Conservation (phyloP, 2,888 invertebrate species). For the Eupithecia dodoneata region DNA sequence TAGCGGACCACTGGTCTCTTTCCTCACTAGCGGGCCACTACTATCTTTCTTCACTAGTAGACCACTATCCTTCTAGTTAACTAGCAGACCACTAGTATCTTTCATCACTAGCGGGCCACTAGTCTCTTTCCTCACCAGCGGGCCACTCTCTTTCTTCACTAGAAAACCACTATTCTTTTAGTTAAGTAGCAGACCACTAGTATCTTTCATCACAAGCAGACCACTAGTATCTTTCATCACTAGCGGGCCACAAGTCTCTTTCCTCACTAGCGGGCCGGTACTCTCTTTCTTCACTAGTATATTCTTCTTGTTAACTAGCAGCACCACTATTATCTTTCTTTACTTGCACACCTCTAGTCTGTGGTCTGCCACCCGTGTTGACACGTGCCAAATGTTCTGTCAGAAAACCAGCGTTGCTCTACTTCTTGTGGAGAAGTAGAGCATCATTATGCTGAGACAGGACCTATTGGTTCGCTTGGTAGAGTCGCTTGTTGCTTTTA, state of each 20-base stretch:
- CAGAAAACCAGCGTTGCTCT: too few relatives aligned
- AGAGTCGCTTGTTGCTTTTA: too few relatives aligned
- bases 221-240: background rate
- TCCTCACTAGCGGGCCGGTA: background rate
- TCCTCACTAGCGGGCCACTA: too few relatives aligned
- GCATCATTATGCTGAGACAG: too few relatives aligned
- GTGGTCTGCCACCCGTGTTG: too few relatives aligned
- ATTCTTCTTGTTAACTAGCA: background rate
- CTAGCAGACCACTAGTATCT: background rate
- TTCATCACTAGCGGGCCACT: background rate
- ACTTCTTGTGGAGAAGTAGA: too few relatives aligned
- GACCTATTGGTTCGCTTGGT: too few relatives aligned
- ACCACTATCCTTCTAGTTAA: too few relatives aligned
- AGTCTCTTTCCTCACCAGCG: background rate
- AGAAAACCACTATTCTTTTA: background rate
- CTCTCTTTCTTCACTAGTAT: too few relatives aligned
- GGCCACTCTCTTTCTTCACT: too few relatives aligned
- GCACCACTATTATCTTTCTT: background rate
- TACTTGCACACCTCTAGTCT: too few relatives aligned
- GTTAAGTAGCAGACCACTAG: background rate
- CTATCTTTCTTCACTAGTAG: background rate
- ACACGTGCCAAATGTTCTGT: too few relatives aligned
- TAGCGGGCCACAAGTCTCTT: background rate
- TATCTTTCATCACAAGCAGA: background rate
- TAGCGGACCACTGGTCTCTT: background rate